Evolutionary conservation across 2,797 vertebrate species (phyloP).

Genomic region (Pangasius larnaudii): DNA sequence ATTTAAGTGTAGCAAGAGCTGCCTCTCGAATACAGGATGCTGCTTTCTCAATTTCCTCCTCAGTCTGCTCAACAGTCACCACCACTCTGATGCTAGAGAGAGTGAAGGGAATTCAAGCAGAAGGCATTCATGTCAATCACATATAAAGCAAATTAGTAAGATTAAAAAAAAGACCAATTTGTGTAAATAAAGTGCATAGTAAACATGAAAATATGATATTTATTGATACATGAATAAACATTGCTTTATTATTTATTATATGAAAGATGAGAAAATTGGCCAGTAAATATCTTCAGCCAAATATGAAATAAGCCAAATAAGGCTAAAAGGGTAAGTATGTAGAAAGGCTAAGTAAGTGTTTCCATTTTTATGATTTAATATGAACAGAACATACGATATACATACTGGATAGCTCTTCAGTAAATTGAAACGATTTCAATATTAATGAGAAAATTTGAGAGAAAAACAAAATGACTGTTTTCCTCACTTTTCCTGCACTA

Average conservation of each 20-base stretch:
- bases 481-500: background rate
- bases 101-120: background rate
- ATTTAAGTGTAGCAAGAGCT: conserved; percentile 74
- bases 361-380: background rate
- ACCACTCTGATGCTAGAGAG: conserved; percentile 88
- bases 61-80: conserved; percentile 88
- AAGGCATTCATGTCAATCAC: background rate
- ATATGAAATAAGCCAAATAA: background rate
- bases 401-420: background rate
- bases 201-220: background rate
- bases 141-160: background rate
- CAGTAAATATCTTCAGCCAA: background rate
- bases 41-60: conserved; percentile 85
- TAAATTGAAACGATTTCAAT: background rate
- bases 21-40: conserved; percentile 84
- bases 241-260: background rate
- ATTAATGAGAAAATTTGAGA: background rate
- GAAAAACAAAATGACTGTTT: background rate
- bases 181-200: background rate
- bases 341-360: background rate
- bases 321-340: background rate
- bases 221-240: background rate
- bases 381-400: too few relatives aligned
- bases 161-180: background rate
- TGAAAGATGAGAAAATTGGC: background rate